Evolutionary conservation across 2,113 vertebrate species (phyloP), one percentile per base, ranked within the genome.

Genomic region (Gila orcuttii): DNA sequence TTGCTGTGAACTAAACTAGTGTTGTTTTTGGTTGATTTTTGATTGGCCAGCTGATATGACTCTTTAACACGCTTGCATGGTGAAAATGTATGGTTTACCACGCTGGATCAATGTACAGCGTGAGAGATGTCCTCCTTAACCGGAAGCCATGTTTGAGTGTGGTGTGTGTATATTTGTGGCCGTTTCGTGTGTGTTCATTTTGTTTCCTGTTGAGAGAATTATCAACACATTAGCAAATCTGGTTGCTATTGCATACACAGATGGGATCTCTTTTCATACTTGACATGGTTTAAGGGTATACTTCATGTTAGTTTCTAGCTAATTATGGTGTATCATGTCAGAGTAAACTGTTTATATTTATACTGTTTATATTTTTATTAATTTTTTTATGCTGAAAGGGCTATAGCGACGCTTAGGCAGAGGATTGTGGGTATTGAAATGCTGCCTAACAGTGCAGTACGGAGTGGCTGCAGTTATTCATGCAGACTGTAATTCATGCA

Each of bases 401-500:
- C 6, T 8, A 21, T 68, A 69, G 19, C 21, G 39, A 10, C 10
- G 33, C 68, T 73, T 11, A 73, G 69, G 8, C 62, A 42, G 64
- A 45, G 62, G n/a, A 47, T 75, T 85, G 36, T 85, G 52, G 28
- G 73, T 85, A 71, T 74, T 85, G 60, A 45, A 85, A 55, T 28
- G 28, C 1, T 71, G 25, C 68, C 9, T 9, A 59, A 76, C 33
- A 66, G 13, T 19, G 15, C n/a, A 47, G 25, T 62, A 45, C 45
- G 85, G 42, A 79, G 68, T 86, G 74, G 55, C 23, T 73, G 66
- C 75, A 78, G n/a, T 74, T 73, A n/a, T n/a, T n/a, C n/a, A n/a
- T n/a, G n/a, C n/a, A n/a, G n/a, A n/a, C 42, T 75, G 69, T 81
- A 64, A 57, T 45, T 74, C 42, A 75, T 82, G 57, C 64, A 83